A percentile compares a stretch with the other conserved stretches of the same genome.
These are phyloP conservation scores for Chunga burmeisteri DNA, from an alignment of 2,113 vertebrate genomes.

Conservation along the genomic window DNA sequence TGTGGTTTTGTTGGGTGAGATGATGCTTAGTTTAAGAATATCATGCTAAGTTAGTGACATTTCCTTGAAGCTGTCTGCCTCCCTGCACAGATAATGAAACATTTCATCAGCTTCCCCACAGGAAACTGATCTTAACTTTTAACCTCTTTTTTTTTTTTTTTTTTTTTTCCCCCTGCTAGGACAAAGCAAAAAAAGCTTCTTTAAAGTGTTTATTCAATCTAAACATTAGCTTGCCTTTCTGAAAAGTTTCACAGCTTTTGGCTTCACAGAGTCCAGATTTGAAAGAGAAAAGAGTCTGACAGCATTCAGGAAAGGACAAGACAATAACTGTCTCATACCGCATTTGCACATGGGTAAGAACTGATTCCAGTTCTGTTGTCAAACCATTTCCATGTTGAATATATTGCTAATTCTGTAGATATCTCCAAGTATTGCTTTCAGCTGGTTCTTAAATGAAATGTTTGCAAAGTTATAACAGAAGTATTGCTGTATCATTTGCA, in stretches of 20 bases:
- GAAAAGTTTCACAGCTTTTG: neutral
- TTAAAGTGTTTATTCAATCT: neutral
- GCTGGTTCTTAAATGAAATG: neutral
- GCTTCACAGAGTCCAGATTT: neutral
- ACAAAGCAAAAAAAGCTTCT: conserved; percentile 33
- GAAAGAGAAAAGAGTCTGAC: neutral
- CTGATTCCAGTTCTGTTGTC: neutral
- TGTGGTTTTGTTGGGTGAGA: conserved; percentile 3
- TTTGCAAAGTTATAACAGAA: neutral
- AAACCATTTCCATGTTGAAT: neutral
- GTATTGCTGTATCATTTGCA: neutral
- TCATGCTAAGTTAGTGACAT: conserved; percentile 59
- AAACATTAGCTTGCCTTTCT: neutral
- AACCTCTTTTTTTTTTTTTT: neutral
- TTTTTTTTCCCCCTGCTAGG: neutral
- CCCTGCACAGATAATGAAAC: conserved; percentile 58
- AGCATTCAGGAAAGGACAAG: neutral
- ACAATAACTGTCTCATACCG: neutral
- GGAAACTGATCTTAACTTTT: conserved; percentile 63
- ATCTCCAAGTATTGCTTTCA: neutral
- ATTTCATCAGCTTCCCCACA: conserved; percentile 64
- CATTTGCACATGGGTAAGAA: neutral
- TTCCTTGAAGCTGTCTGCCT: conserved; percentile 44
- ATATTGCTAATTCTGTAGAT: neutral
- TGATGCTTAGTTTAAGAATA: conserved; percentile 31